Evolutionary conservation across 2,888 invertebrate genomes (phyloP).

Genomic region (Seira sanloemensis): DNA sequence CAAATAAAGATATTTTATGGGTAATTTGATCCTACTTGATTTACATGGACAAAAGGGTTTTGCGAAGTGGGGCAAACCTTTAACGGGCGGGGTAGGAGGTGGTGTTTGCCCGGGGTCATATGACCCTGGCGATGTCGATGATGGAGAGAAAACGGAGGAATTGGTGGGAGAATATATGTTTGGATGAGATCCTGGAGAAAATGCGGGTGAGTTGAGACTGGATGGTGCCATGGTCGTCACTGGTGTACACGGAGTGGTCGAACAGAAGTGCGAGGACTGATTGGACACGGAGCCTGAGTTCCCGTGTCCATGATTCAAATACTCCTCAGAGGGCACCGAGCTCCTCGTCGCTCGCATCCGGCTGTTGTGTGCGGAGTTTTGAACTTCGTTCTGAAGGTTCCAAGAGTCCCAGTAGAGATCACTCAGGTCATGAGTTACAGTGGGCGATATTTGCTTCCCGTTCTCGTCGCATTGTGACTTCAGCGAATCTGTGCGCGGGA

Average conservation of each 20-base stretch:
- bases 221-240: conserved; percentile 70
- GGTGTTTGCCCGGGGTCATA: conserved; percentile 76
- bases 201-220: conserved; percentile 70
- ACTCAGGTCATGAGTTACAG: conserved; percentile 59
- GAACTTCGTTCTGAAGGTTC: conserved; percentile 81
- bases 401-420: conserved; percentile 94
- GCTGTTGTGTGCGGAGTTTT: conserved; percentile 76
- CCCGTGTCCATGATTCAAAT: conserved; percentile 72
- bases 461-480: conserved; percentile 46
- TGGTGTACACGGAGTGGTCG: conserved; percentile 72
- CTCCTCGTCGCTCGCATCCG: conserved; percentile 78
- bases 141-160: conserved; percentile 76
- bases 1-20: no score
- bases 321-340: conserved; percentile 81
- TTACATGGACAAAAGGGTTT: no score
- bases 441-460: conserved; percentile 44
- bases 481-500: conserved; percentile 42
- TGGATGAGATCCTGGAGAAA: conserved; percentile 71
- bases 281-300: conserved; percentile 40
- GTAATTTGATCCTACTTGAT: no score
- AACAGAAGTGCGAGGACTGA: conserved; percentile 65
- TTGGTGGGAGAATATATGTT: conserved; percentile 73
- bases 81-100: conserved; percentile 78
- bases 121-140: conserved; percentile 75
- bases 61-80: conserved; percentile 74